phyloP scores from a whole-genome alignment of 2,888 invertebrate genomes.

The Luperina nickerlii region DNA sequence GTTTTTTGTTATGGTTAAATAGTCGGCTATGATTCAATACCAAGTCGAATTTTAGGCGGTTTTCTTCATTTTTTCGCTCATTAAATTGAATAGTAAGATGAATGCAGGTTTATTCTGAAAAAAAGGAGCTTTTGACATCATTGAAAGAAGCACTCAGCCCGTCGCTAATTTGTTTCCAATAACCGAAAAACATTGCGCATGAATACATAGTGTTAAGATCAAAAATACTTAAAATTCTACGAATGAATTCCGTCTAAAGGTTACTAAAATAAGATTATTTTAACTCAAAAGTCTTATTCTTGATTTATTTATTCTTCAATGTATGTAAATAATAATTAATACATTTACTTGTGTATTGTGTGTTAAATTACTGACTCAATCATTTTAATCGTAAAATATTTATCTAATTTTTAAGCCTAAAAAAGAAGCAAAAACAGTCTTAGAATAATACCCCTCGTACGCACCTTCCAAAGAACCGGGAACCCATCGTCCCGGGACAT shows the following conservation, averaged over 20 bases:
- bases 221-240: not conserved
- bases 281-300: not conserved
- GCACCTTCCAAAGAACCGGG: not conserved
- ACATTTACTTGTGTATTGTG: not conserved
- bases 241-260: not conserved
- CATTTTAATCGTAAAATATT: not conserved
- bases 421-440: not conserved
- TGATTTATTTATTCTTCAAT: not conserved
- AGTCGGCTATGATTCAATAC: slow-evolving; percentile 67
- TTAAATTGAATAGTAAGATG: not conserved
- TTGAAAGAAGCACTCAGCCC: not conserved
- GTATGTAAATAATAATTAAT: not conserved
- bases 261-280: not conserved
- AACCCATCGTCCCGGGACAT: not conserved
- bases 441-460: not conserved
- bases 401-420: not conserved
- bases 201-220: not conserved
- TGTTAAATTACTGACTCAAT: not conserved
- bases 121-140: not conserved
- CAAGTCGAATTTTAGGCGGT: slow-evolving; percentile 39
- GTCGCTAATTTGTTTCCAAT: not conserved
- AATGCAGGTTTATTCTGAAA: not conserved
- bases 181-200: not conserved
- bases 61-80: not conserved
- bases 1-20: slow-evolving; percentile 71